Conservation (phyloP, 2,888 invertebrate species). For the Calameuta idolon region DNA sequence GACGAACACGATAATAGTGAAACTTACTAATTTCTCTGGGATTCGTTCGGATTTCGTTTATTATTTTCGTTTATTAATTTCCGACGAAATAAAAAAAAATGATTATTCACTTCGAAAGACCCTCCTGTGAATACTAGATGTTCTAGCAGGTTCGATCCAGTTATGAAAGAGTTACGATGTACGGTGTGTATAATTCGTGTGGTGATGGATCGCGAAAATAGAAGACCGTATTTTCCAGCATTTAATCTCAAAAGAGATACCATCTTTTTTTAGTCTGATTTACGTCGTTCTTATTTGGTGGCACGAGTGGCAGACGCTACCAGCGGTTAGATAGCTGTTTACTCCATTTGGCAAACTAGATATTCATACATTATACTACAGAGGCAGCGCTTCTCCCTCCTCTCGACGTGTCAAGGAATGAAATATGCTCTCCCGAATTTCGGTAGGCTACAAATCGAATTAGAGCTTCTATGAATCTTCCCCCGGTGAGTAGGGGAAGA, state of each 20-base stretch:
- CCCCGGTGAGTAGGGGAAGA: conserved; percentile 7
- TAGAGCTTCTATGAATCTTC: conserved; percentile 49
- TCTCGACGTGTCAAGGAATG: conserved; percentile 27
- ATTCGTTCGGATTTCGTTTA: neutral
- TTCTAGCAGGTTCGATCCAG: conserved; percentile 13
- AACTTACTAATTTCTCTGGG: neutral
- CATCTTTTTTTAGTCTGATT: conserved; percentile 20
- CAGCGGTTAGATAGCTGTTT: conserved; percentile 25
- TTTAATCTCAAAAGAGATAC: conserved; percentile 6
- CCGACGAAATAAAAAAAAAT: neutral
- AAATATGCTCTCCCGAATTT: conserved; percentile 43
- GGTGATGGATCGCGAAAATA: conserved; percentile 18
- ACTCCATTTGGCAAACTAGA: conserved; percentile 42
- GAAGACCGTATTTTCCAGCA: conserved; percentile 17
- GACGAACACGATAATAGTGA: neutral
- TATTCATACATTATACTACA: conserved; percentile 12
- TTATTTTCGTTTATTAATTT: neutral
- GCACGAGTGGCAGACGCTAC: conserved; percentile 1
- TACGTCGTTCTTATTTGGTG: conserved; percentile 11
- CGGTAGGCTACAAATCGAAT: conserved; percentile 49
- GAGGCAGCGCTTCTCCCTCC: neutral
- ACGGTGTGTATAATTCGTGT: conserved; percentile 18
- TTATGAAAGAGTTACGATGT: neutral
- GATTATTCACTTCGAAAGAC: neutral
- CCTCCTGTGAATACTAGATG: conserved; percentile 24